phyloP scores from a whole-genome alignment of 2,888 invertebrate genomes.

The Mythimna albipuncta region DNA sequence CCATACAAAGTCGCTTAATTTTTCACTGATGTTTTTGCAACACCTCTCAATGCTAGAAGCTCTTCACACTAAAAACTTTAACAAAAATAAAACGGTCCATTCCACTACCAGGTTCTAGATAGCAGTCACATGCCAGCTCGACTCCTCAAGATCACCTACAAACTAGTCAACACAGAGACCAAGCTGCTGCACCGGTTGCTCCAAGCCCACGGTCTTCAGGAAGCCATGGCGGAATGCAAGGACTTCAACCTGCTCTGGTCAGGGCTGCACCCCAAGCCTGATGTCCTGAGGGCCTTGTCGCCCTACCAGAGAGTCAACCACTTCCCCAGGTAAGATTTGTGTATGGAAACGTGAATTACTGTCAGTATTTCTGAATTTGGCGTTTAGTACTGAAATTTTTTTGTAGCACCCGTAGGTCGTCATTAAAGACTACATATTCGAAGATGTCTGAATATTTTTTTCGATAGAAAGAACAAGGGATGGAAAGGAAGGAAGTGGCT shows the following conservation, averaged over 20 bases:
- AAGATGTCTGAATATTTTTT: too few species aligned
- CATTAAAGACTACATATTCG: too few species aligned
- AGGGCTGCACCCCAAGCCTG: constrained; percentile 97
- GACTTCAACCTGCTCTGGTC: constrained; percentile 98
- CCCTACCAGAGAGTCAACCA: constrained; percentile 99
- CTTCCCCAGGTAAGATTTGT: constrained; percentile 94
- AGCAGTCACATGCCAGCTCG: constrained; percentile 92
- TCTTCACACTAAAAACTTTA: not conserved
- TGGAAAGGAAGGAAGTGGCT: too few species aligned
- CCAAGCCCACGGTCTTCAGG: constrained; percentile 94
- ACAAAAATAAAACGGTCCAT: not conserved
- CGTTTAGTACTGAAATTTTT: not conserved
- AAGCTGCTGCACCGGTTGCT: constrained; percentile 94
- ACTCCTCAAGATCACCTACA: constrained; percentile 94
- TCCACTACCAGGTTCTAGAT: constrained; percentile 79
- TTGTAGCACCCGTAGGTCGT: too few species aligned
- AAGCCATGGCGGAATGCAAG: constrained; percentile 90
- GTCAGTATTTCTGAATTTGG: constrained; percentile 59
- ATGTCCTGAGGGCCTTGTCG: constrained; percentile 94
- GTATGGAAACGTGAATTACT: constrained; percentile 53
- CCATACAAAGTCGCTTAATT: not conserved
- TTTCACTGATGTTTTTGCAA: not conserved
- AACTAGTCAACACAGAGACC: constrained; percentile 95
- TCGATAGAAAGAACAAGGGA: too few species aligned
- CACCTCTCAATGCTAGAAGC: too few species aligned